Evolutionary conservation across 1,140 invertebrate species (phyloP), one percentile per base, ranked within the genome.

Genomic region (Mizuhopecten yessoensis): DNA sequence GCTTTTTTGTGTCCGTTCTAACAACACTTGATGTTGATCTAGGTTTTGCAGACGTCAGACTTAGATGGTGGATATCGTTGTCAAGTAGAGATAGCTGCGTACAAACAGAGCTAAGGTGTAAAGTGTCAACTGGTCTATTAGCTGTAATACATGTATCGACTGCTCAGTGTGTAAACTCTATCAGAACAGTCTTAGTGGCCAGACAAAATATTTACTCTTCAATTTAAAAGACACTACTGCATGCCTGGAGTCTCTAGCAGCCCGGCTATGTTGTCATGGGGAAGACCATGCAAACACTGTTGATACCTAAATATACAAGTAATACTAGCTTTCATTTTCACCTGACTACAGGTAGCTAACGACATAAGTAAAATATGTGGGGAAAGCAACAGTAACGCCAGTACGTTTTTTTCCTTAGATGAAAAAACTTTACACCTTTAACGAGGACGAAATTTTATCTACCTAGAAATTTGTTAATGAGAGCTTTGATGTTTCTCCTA

Each of bases 191-290:
- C 57, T 75, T 75, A 75, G 57, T n/a, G 57, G 5, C 0, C 57
- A 75, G 57, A 75, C 57, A 75, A 75, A 75, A 75, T 75, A 75
- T 75, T 75, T 75, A 75, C 57, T 75, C 57, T 75, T 75, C 11
- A n/a, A 75, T 75, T 75, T 75, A 75, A 75, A 75, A 75, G 57
- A 75, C 57, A 75, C 57, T 75, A 75, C 57, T 75, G 23, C 57
- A 75, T 75, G 11, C 57, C 57, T 29, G 23, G 23, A 29, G 57
- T 29, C 1, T 23, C n/a, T 75, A 75, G 57, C 57, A 75, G 57
- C 57, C 57, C 9, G 3, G 57, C n/a, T 29, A 75, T 75, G 57
- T 75, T 75, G 57, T n/a, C 57, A 75, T 75, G 57, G 57, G 17
- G 57, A 75, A n/a, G 2, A 29, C n/a, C 5, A 29, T 15, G 45